Evolutionary conservation across 2,797 vertebrate species (phyloP).

Genomic region (Pangasius larnaudii): DNA sequence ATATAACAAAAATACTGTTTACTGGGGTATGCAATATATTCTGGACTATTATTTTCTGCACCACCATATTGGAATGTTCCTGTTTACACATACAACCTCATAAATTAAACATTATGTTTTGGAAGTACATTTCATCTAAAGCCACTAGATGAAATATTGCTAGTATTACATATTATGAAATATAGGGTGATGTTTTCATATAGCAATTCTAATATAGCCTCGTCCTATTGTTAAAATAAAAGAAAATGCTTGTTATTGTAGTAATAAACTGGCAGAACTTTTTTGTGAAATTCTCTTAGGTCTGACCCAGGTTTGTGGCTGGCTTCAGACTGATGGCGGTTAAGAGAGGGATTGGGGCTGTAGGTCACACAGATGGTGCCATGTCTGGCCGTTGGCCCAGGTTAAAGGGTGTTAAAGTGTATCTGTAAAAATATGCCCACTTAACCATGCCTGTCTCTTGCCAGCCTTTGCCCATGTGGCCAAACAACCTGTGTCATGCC

Average conservation of each 20-base stretch:
- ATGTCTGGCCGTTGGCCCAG: slow-evolving; percentile 44
- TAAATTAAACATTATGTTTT: neutral
- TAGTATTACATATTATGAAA: neutral
- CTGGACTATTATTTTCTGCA: neutral
- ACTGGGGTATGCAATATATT: neutral
- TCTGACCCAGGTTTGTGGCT: slow-evolving; percentile 33
- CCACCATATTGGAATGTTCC: neutral
- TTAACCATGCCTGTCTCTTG: slow-evolving; percentile 40
- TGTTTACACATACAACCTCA: neutral
- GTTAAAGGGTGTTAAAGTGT: slow-evolving; percentile 50
- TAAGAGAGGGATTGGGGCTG: slow-evolving; percentile 30
- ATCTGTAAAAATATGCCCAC: slow-evolving; percentile 43
- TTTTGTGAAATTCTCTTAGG: slow-evolving; percentile 1
- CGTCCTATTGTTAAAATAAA: neutral
- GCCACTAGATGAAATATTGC: neutral
- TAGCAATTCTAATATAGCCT: neutral
- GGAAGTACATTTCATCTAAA: neutral
- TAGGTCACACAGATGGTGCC: slow-evolving; percentile 50
- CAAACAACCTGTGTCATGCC: slow-evolving; percentile 44
- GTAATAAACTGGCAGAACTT: neutral
- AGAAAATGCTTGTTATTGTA: neutral
- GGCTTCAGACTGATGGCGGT: slow-evolving; percentile 23
- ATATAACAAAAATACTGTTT: neutral
- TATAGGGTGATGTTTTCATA: neutral
- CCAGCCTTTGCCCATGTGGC: slow-evolving; percentile 38